Conservation (phyloP, 2,888 invertebrate genomes). For the Tinea semifulvella region DNA sequence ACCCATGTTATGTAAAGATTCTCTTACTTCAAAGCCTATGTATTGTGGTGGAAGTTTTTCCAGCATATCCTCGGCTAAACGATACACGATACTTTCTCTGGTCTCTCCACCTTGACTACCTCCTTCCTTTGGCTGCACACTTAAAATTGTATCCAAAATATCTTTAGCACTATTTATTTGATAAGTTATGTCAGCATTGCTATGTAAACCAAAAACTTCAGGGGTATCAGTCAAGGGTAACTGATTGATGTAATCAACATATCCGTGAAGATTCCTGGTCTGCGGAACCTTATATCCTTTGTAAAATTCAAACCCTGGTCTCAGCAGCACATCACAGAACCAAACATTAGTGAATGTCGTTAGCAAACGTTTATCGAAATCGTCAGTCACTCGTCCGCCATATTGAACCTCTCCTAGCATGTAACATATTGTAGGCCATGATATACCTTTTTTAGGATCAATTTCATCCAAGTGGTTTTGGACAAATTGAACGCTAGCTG, state of each 20-base stretch:
- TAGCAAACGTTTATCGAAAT: conserved; percentile 92
- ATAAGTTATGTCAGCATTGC: conserved; percentile 97
- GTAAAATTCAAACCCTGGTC: conserved; percentile 92
- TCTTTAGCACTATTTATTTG: conserved; percentile 96
- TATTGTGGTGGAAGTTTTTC: conserved; percentile 81
- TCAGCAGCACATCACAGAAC: conserved; percentile 91
- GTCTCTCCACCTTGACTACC: conserved; percentile 91
- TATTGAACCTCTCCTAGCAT: conserved; percentile 94
- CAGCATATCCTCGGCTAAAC: conserved; percentile 92
- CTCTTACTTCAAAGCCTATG: conserved; percentile 88
- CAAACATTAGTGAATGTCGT: conserved; percentile 95
- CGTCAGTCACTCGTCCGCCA: conserved; percentile 95
- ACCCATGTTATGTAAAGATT: conserved; percentile 91
- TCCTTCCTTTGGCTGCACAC: conserved; percentile 97
- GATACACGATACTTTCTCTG: conserved; percentile 90
- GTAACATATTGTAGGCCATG: conserved; percentile 97
- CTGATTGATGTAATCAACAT: conserved; percentile 87
- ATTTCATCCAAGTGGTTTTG: conserved; percentile 97
- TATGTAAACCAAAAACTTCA: conserved; percentile 95
- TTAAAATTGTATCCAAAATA: conserved; percentile 92
- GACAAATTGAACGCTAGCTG: conserved; percentile 93
- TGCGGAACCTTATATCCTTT: conserved; percentile 92
- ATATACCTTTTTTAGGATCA: conserved; percentile 96
- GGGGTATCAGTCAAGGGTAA: conserved; percentile 89
- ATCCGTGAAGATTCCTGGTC: conserved; percentile 77